phyloP scores from a whole-genome alignment of 1,140 invertebrate species.

The Leptopilina clavipes region DNA sequence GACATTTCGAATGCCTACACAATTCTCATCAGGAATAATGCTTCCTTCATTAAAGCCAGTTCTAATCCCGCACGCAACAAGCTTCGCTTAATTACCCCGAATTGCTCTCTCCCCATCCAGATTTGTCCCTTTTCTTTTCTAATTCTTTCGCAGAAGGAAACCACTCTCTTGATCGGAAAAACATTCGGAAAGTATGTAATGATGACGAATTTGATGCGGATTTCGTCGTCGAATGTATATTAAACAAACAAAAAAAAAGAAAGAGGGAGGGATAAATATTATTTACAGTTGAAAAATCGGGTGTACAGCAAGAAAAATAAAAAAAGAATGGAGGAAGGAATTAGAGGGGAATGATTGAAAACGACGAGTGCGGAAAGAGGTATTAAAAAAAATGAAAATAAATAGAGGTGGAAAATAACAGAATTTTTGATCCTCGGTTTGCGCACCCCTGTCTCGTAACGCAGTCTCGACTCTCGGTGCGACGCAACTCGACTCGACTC shows the following conservation, averaged over 20 bases:
- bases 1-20: slow-evolving; percentile 22
- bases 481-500: slow-evolving; percentile 63
- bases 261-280: neutral
- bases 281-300: slow-evolving; percentile 9
- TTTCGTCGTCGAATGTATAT: too few species aligned
- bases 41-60: slow-evolving; percentile 13
- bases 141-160: too few species aligned
- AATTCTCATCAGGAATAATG: neutral
- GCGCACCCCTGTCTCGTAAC: slow-evolving; percentile 46
- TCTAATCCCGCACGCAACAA: slow-evolving; percentile 8
- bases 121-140: neutral
- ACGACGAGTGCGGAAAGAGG: neutral
- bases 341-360: slow-evolving; percentile 13
- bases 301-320: neutral
- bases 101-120: neutral
- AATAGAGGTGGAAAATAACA: neutral
- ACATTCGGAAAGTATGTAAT: too few species aligned
- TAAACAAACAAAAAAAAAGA: too few species aligned
- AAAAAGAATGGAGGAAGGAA: too few species aligned
- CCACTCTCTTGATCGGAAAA: too few species aligned
- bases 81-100: slow-evolving; percentile 7
- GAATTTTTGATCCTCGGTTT: slow-evolving; percentile 29
- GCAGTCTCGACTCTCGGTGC: slow-evolving; percentile 66
- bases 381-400: neutral
- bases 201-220: too few species aligned